A percentile compares a stretch with the other conserved stretches of the same genome.
These are phyloP conservation scores for Nansenia antarctica DNA, from an alignment of 2,113 vertebrate genomes.

Conservation along the genomic window DNA sequence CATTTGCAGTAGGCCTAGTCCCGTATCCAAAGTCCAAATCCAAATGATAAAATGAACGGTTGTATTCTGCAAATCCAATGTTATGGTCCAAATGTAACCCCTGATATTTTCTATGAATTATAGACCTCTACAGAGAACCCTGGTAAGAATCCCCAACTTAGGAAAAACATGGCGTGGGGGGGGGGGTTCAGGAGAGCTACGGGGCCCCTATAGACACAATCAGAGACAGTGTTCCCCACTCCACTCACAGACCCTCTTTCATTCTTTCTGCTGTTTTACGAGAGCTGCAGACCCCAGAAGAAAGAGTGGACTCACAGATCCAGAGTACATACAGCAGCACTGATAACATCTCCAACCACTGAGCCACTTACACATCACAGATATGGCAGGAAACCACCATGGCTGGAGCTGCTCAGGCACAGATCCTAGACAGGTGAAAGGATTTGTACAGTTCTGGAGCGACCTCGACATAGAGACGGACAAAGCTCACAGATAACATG, in stretches of 20 bases:
- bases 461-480: too few relatives aligned
- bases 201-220: conserved; percentile 53
- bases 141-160: conserved; percentile 36
- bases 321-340: not conserved
- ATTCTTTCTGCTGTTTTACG: conserved; percentile 59
- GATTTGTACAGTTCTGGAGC: too few relatives aligned
- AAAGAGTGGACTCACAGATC: conserved; percentile 40
- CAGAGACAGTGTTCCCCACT: conserved; percentile 58
- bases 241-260: conserved; percentile 44
- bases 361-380: conserved; percentile 48
- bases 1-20: too few relatives aligned
- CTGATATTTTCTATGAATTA: conserved; percentile 20
- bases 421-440: too few relatives aligned
- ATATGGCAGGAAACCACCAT: not conserved
- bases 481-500: too few relatives aligned
- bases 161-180: conserved; percentile 35
- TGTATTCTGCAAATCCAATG: too few relatives aligned
- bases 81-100: not conserved
- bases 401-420: not conserved
- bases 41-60: too few relatives aligned
- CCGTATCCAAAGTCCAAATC: too few relatives aligned
- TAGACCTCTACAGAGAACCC: conserved; percentile 44
- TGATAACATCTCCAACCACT: conserved; percentile 57
- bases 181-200: conserved; percentile 28
- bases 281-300: conserved; percentile 33